Evolutionary conservation across 2,888 invertebrate species (phyloP), one percentile per base, ranked within the genome.

Genomic region (Chaitophorus viminalis): DNA sequence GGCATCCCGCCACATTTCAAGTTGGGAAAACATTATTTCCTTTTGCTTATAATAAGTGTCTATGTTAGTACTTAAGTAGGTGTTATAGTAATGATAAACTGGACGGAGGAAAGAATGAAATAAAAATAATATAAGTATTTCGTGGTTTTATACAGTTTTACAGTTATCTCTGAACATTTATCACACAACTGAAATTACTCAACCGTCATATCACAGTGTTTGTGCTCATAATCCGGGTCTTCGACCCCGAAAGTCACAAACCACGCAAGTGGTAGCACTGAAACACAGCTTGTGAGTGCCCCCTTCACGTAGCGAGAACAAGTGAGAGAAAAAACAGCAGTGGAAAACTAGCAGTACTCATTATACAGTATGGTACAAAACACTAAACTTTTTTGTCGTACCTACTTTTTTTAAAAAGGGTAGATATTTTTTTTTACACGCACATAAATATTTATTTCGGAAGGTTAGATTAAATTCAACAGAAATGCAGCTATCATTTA

Each of bases 181-280:
- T 87, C 87, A 87, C 87, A 79, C 72, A 74, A 46, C 74, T 81
- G 60, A 87, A 87, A 87, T 87, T 87, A 87, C 87, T 87, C 79
- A 81, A 87, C 87, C 87, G 87, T 87, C 87, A 81, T 87, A 87
- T 81, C 78, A 86, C 87, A 74, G 74, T 60, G 74, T 79, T 78
- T 87, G 72, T 87, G 79, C 86, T 87, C 87, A 74, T 79, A 87
- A 87, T 87, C 87, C 87, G 81, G 87, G 87, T 87, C 87, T 87
- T 87, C 87, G 87, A 87, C 87, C 87, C 87, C 87, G 87, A 87
- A 87, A 87, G 87, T 87, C 87, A 87, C 87, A 87, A 81, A 87
- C 81, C 87, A 87, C 87, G 81, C 87, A 31, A 87, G 87, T 87
- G 87, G 87, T 87, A 87, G 87, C 87, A 87, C 87, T 87, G 87